Percentiles rank a stretch among this genome's conserved stretches.
Evolutionary conservation across 2,113 vertebrate genomes (phyloP).

Genomic region (Corydoras sp.): DNA sequence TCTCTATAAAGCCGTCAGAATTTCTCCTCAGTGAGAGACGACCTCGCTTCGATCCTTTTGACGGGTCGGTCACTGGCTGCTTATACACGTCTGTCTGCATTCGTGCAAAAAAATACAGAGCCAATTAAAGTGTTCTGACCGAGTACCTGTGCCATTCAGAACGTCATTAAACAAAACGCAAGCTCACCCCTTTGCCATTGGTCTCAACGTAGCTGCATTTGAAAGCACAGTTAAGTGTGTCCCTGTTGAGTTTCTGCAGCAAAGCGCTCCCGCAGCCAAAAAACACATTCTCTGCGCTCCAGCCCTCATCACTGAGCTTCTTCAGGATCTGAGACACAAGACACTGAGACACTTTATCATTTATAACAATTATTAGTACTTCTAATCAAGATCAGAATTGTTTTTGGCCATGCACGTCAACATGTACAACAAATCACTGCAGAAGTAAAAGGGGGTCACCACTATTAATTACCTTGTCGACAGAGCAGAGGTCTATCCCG

Average conservation of each 20-base stretch:
- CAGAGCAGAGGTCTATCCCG: conserved; percentile 63
- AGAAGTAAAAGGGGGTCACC: not conserved
- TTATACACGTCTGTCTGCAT: conserved; percentile 69
- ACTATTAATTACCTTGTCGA: conserved; percentile 53
- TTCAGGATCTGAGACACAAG: conserved; percentile 56
- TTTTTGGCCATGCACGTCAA: not conserved
- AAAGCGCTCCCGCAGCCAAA: conserved; percentile 68
- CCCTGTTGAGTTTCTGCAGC: conserved; percentile 70
- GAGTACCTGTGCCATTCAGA: no score
- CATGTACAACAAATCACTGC: no score
- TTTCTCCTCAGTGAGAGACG: conserved; percentile 64
- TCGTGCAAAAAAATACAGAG: conserved; percentile 14
- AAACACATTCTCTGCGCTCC: conserved; percentile 67
- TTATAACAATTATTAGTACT: no score
- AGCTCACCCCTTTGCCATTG: conserved; percentile 62
- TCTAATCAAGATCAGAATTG: no score
- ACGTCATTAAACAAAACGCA: not conserved
- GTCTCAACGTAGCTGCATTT: conserved; percentile 71
- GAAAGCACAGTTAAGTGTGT: conserved; percentile 67
- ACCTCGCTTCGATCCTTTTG: conserved; percentile 66
- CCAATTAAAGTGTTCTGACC: no score
- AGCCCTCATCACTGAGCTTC: conserved; percentile 63
- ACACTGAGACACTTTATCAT: no score
- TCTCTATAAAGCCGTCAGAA: conserved; percentile 63
- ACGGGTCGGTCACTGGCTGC: conserved; percentile 67